Base-by-base conservation (phyloP, 2,113 vertebrate species). In the Fukomys damarensis region DNA sequence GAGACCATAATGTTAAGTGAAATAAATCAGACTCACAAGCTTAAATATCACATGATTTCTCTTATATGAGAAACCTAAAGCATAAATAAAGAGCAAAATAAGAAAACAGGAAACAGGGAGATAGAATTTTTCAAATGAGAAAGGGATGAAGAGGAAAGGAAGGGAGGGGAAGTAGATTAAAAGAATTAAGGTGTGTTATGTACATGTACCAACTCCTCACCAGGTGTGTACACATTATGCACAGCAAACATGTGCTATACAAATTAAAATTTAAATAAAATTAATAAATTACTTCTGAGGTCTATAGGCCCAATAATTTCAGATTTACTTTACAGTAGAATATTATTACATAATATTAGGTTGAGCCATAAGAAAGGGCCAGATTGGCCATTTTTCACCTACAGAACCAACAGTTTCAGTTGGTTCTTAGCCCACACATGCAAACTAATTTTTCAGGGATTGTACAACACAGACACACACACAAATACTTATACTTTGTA, bases 241-340 rank as follows among this genome's bases (percentile, higher is more conserved):
- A n/a, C 41, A 16, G 41, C 41, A 16, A 28, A 28, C 35, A 38
- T n/a, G 35, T 19, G 6, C 24, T 28, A 28, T 49, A 46, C 43
- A 30, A 76, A 76, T 46, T 30, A 76, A 49, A 28, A 76, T 43
- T 28, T 46, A 76, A 46, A 30, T 76, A 82, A 98, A 94, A 97
- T 72, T 13, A 72, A 86, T 52, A 6, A 93, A 22, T 0, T 2
- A 0, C 28, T 74, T 32, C 87, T 32, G 70, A 85, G 91, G 52
- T 79, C n/a, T 70, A 30, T 0, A 70, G 35, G 61, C 7, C 7
- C 49, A 68, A 14, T 43, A 17, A 74, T 61, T 88, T 84, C 59
- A 70, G 41, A 14, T 96, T 70, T 81, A n/a, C 70, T 70, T 84
- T 68, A 52, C 16, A 77, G n/a, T 5, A 77, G 5, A 52, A 0